Conservation (phyloP, 2,113 vertebrate species). For the Microtus pennsylvanicus region DNA sequence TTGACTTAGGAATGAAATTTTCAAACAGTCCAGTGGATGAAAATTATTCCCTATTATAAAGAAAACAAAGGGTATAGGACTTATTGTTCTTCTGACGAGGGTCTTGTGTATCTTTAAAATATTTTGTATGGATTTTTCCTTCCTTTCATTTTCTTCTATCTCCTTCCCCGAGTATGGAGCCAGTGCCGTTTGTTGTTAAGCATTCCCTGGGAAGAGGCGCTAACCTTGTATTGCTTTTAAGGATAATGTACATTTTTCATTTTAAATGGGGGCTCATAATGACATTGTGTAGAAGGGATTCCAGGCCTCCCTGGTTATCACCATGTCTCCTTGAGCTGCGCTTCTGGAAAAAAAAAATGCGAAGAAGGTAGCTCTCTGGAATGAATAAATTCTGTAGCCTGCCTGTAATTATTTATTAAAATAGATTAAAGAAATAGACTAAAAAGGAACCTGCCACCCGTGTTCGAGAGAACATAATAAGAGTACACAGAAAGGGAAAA, state of each 20-base stretch:
- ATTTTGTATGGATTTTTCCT: slow-evolving; percentile 57
- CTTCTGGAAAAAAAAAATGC: slow-evolving; percentile 82
- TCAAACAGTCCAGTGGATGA: neutral
- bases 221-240: slow-evolving; percentile 88
- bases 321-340: slow-evolving; percentile 87
- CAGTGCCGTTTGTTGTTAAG: slow-evolving; percentile 58
- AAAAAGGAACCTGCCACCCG: slow-evolving; percentile 73
- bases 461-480: slow-evolving; percentile 77
- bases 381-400: slow-evolving; percentile 87
- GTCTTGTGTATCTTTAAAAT: slow-evolving; percentile 58
- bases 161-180: slow-evolving; percentile 33
- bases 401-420: slow-evolving; percentile 89
- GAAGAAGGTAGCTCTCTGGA: slow-evolving; percentile 86
- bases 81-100: neutral
- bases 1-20: slow-evolving; percentile 65
- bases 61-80: slow-evolving; percentile 54
- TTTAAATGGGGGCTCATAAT: slow-evolving; percentile 86
- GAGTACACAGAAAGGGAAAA: slow-evolving; percentile 77
- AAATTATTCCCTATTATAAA: slow-evolving; percentile 24
- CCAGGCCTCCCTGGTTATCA: slow-evolving; percentile 85
- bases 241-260: slow-evolving; percentile 84
- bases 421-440: slow-evolving; percentile 81
- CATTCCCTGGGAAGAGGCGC: slow-evolving; percentile 70
- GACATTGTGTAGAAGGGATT: slow-evolving; percentile 86
- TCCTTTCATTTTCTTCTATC: slow-evolving; percentile 52